These are phyloP conservation scores for Fringilla coelebs DNA, from an alignment of 2,797 vertebrate genomes.

Conservation along the genomic window DNA sequence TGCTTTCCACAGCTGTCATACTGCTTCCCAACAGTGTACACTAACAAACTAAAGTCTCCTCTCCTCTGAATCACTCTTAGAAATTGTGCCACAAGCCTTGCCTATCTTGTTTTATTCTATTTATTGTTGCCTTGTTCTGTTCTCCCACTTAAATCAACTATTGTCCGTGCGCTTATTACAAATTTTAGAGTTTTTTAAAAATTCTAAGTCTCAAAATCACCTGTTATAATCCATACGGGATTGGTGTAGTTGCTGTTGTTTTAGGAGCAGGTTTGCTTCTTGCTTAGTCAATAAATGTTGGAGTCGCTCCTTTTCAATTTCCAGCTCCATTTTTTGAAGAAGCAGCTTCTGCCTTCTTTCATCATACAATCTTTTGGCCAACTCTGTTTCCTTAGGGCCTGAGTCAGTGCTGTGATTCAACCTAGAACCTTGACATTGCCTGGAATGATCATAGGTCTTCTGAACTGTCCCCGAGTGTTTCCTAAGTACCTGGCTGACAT, in stretches of 20 bases:
- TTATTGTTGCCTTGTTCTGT: background rate
- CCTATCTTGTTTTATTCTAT: background rate
- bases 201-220: slow-evolving; percentile 66
- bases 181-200: background rate
- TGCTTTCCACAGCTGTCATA: slow-evolving; percentile 4
- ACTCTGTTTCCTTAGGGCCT: slow-evolving; percentile 8
- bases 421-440: background rate
- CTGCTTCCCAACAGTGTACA: background rate
- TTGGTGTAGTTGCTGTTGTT: slow-evolving; percentile 84
- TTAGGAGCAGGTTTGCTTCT: slow-evolving; percentile 84
- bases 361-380: slow-evolving; percentile 77
- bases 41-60: background rate
- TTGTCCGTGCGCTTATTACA: background rate
- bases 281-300: slow-evolving; percentile 86
- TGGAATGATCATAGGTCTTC: slow-evolving; percentile 26
- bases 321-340: slow-evolving; percentile 92
- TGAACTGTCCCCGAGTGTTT: background rate
- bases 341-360: slow-evolving; percentile 85
- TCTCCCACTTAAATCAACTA: background rate
- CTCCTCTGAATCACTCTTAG: background rate
- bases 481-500: background rate
- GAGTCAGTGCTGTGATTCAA: background rate
- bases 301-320: slow-evolving; percentile 88
- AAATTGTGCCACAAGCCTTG: background rate
- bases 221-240: slow-evolving; percentile 81